These are phyloP conservation scores for Patiria miniata DNA, from an alignment of 35 echinoderm and acorn worm genomes.

Conservation along the genomic window DNA sequence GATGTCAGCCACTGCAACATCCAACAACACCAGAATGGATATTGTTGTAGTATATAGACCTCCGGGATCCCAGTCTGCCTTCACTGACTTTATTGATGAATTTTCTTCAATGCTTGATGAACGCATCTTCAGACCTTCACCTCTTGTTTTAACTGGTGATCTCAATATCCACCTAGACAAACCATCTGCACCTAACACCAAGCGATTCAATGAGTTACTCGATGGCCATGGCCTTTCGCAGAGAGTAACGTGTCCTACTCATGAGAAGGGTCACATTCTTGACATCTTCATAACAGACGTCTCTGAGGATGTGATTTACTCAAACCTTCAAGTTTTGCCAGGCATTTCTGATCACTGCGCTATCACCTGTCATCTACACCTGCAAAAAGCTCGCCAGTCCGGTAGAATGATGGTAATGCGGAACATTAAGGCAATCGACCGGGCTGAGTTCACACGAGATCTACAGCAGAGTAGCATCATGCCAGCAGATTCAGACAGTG, in stretches of 20 bases:
- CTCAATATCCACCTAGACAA: slow-evolving; percentile 38
- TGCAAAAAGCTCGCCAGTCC: background rate
- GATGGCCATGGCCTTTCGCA: slow-evolving; percentile 6
- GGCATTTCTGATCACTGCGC: too few species aligned
- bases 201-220: slow-evolving; percentile 24
- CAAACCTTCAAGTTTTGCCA: too few species aligned
- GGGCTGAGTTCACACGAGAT: background rate
- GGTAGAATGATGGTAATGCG: background rate
- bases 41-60: slow-evolving; percentile 2
- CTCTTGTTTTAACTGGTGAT: slow-evolving; percentile 37
- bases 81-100: slow-evolving; percentile 27
- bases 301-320: background rate
- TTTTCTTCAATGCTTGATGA: slow-evolving; percentile 21
- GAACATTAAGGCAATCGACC: background rate
- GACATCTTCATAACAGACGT: slow-evolving; percentile 10
- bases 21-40: background rate
- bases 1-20: background rate
- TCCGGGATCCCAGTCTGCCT: background rate
- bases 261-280: slow-evolving; percentile 28
- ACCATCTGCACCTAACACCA: background rate
- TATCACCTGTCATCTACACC: too few species aligned
- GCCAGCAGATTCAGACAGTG: background rate
- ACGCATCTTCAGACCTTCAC: slow-evolving; percentile 29
- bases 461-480: background rate
- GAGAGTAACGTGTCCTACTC: background rate